Evolutionary conservation across 2,888 invertebrate species (phyloP), one percentile per base, ranked within the genome.

Genomic region (Drosophila flavopinicola): DNA sequence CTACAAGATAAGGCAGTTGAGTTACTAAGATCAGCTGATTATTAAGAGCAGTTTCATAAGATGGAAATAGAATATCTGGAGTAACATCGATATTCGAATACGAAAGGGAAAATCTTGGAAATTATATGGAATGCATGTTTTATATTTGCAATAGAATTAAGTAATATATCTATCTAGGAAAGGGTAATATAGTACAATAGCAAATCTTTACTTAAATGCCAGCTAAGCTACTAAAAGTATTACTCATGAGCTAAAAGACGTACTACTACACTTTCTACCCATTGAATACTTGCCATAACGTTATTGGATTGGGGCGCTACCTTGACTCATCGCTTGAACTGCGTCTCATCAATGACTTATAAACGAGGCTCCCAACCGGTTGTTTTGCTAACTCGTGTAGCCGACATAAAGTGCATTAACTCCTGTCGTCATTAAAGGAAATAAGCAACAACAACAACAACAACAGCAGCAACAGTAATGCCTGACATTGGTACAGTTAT

Each of bases 401-500:
- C 25, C 38, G 44, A 44, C 61, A 38, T 51, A 44, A 60, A 68
- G 78, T 86, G 80, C 86, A 80, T 75, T 80, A 86, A 84, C 83
- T 85, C 69, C 71, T 73, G 71, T 61, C 75, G 57, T 77, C 54
- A 66, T 61, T 63, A 67, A 67, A 56, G 35, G 6, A 17, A 37
- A 48, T 49, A 23, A 38, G n/a, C 20, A 20, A 20, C 20, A 20
- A 20, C n/a, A 42, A 11, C 7, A 35, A 30, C 41, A 42, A 35
- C n/a, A 53, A 53, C 25, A n/a, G 20, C 10, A 41, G 10, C 9
- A 33, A 29, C 41, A 42, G 27, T n/a, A 52, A 53, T 25, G 64
- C 25, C 56, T 86, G 78, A 51, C 85, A 86, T 78, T 86, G 85
- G 67, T 84, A 84, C 83, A 80, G 85, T 86, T 84, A 84, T 77